Evolutionary conservation across 2,113 vertebrate species (phyloP).

Genomic region (Murina feae): DNA sequence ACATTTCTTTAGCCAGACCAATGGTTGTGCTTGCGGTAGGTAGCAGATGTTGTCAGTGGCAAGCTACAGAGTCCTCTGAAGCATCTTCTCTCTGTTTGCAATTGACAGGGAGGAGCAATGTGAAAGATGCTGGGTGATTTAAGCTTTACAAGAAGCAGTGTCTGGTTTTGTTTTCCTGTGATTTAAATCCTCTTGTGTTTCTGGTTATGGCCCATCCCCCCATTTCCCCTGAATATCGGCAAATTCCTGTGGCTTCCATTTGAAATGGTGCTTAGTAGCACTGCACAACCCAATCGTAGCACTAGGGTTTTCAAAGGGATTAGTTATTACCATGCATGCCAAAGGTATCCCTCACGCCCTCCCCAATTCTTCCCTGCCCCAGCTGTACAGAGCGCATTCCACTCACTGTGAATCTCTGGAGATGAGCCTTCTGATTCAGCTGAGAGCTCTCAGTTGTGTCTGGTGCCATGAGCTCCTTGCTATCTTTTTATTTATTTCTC

Average conservation of each 20-base stretch:
- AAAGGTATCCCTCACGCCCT: not conserved
- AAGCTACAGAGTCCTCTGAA: not conserved
- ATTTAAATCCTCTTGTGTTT: not conserved
- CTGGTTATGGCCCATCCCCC: not conserved
- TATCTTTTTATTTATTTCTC: not conserved
- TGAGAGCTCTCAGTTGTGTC: not conserved
- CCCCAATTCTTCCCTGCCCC: not conserved
- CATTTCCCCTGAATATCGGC: not conserved
- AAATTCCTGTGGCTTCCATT: not conserved
- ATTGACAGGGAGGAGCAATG: not conserved
- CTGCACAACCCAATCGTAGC: not conserved
- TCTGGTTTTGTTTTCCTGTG: not conserved
- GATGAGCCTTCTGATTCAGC: not conserved
- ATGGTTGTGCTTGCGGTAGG: conserved; percentile 39
- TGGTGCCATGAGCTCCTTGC: not conserved
- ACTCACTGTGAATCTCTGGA: not conserved
- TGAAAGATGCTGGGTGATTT: not conserved
- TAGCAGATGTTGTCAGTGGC: conserved; percentile 62
- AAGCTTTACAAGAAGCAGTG: not conserved
- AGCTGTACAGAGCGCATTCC: not conserved
- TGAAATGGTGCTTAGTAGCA: not conserved
- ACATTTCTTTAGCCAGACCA: conserved; percentile 74
- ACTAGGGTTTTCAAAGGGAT: not conserved
- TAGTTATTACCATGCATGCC: not conserved
- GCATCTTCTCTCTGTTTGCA: not conserved